phyloP scores from a whole-genome alignment of 1,140 invertebrate species.

The Drosophila grimshawi region DNA sequence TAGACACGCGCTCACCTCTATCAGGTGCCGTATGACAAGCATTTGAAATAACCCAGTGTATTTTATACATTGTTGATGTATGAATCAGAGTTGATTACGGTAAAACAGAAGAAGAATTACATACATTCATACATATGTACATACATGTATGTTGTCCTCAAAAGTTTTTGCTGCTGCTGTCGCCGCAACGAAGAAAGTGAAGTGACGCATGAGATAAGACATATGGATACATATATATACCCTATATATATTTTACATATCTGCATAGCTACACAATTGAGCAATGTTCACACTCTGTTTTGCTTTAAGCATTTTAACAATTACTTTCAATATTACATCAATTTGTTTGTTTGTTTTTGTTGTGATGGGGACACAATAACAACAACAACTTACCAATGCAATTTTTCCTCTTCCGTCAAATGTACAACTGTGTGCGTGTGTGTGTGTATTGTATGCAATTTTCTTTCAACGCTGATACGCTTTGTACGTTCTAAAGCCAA shows the following conservation, averaged over 20 bases:
- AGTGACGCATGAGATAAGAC: constrained; percentile 50
- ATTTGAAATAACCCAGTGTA: constrained; percentile 12
- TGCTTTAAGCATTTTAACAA: constrained; percentile 11
- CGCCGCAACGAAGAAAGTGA: constrained; percentile 1
- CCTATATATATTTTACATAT: constrained; percentile 20
- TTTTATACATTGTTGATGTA: not conserved
- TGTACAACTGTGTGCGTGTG: constrained; percentile 20
- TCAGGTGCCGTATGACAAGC: constrained; percentile 4
- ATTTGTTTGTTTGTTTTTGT: constrained; percentile 38
- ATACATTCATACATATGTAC: not conserved
- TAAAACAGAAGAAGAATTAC: not conserved
- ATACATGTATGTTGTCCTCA: not conserved
- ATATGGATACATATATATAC: constrained; percentile 39
- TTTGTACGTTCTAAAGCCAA: constrained; percentile 8
- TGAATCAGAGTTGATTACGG: constrained; percentile 24
- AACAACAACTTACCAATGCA: constrained; percentile 43
- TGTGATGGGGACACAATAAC: constrained; percentile 24
- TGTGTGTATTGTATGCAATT: constrained; percentile 22
- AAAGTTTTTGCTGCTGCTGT: constrained; percentile 16
- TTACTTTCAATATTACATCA: constrained; percentile 26
- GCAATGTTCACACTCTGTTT: constrained; percentile 5
- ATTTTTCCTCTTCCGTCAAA: constrained; percentile 47
- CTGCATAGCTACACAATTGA: constrained; percentile 3
- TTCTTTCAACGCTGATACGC: not conserved
- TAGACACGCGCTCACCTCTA: not conserved